Evolutionary conservation across 2,888 invertebrate genomes (phyloP).

Genomic region (Euplagia quadripunctaria): DNA sequence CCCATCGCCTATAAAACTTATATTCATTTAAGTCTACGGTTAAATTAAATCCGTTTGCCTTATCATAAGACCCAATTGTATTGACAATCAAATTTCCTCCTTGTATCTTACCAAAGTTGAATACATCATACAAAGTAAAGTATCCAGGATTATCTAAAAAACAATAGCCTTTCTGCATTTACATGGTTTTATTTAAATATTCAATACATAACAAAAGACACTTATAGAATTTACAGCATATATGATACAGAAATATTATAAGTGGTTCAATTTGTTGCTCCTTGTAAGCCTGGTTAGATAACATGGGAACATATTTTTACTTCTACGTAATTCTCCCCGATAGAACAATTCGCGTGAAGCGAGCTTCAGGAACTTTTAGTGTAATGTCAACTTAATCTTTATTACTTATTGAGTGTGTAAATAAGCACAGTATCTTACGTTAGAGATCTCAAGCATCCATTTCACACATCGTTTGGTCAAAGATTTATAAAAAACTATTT

Average conservation of each 20-base stretch:
- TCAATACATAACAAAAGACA: no score
- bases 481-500: not conserved
- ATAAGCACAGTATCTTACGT: not conserved
- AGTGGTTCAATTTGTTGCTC: no score
- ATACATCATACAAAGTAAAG: conserved; percentile 62
- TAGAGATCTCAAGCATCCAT: not conserved
- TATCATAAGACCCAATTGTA: conserved; percentile 58
- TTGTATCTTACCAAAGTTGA: conserved; percentile 71
- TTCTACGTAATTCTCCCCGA: no score
- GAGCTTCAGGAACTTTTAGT: not conserved
- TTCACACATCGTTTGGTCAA: conserved; percentile 1
- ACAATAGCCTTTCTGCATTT: not conserved
- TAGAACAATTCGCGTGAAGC: not conserved
- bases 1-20: conserved; percentile 70
- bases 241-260: no score
- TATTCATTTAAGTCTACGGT: conserved; percentile 54
- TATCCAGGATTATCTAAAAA: conserved; percentile 38
- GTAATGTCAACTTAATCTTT: not conserved
- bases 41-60: conserved; percentile 41
- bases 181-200: no score
- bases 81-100: conserved; percentile 60
- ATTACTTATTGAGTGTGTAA: not conserved
- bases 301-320: no score
- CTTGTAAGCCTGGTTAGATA: no score
- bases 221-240: no score